Evolutionary conservation across 2,113 vertebrate species (phyloP).

Genomic region (Pollachius pollachius): DNA sequence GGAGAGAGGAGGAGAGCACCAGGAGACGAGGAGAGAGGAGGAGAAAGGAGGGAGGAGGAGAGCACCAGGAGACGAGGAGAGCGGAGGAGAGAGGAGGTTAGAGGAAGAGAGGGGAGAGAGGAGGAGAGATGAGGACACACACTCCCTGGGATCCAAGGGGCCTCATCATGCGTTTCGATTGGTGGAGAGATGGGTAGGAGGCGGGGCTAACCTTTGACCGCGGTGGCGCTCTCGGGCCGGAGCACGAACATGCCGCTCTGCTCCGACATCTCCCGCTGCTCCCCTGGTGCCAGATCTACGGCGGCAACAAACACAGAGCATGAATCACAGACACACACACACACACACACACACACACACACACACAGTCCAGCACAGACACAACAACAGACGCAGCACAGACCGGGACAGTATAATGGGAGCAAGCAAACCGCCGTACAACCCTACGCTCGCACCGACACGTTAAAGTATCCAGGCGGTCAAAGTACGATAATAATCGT

Average conservation of each 20-base stretch:
- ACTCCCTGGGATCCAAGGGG: too few relatives aligned
- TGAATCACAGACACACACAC: slow-evolving; percentile 14
- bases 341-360: not conserved
- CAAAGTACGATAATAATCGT: not conserved
- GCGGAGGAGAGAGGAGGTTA: too few relatives aligned
- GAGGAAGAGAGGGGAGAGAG: too few relatives aligned
- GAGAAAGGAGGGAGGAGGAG: too few relatives aligned
- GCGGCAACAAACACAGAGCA: not conserved
- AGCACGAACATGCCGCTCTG: slow-evolving; percentile 73
- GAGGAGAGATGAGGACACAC: too few relatives aligned
- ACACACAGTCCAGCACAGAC: not conserved
- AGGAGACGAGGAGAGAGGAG: too few relatives aligned
- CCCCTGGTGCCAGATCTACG: slow-evolving; percentile 56
- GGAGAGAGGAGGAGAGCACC: too few relatives aligned
- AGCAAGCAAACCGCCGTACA: slow-evolving; percentile 48
- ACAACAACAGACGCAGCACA: not conserved
- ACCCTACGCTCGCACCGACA: too few relatives aligned
- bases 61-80: too few relatives aligned
- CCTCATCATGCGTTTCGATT: too few relatives aligned
- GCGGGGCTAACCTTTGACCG: slow-evolving; percentile 61
- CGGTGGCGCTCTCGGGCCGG: slow-evolving; percentile 70
- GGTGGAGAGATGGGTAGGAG: too few relatives aligned
- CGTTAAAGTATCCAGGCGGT: not conserved
- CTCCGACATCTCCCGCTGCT: slow-evolving; percentile 60
- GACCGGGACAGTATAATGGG: not conserved